Percentiles rank a stretch among this genome's conserved stretches.
phyloP scores from a whole-genome alignment of 2,888 invertebrate genomes.

The Limenitis camilla region DNA sequence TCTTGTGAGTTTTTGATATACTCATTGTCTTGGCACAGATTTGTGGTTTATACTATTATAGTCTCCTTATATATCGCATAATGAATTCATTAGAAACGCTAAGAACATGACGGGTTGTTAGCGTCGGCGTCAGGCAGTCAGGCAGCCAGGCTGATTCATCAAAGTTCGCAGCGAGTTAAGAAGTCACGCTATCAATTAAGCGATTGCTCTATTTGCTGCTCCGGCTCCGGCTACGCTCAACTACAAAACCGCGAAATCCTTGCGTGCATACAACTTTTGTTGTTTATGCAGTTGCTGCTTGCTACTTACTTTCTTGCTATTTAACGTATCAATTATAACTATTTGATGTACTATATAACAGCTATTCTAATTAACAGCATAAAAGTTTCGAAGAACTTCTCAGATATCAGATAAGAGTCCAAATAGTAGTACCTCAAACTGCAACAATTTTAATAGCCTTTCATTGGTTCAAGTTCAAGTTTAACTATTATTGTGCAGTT shows the following conservation, averaged over 20 bases:
- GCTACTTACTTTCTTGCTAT: neutral
- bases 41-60: neutral
- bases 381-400: too few species aligned
- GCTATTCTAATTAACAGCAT: neutral
- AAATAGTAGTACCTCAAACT: too few species aligned
- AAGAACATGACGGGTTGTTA: slow-evolving; percentile 17
- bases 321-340: neutral
- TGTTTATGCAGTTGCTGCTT: neutral
- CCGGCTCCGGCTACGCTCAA: slow-evolving; percentile 3
- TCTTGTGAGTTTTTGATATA: too few species aligned
- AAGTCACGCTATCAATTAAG: slow-evolving; percentile 23
- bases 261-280: slow-evolving; percentile 8
- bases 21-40: too few species aligned
- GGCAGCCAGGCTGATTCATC: slow-evolving; percentile 9
- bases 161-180: slow-evolving; percentile 20
- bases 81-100: slow-evolving; percentile 3
- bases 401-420: too few species aligned
- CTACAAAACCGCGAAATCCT: slow-evolving; percentile 5
- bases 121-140: neutral
- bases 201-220: slow-evolving; percentile 11
- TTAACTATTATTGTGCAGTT: too few species aligned
- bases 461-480: too few species aligned
- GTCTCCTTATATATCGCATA: neutral
- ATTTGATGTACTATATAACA: neutral
- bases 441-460: too few species aligned